These are phyloP conservation scores for Margarornis squamiger DNA, from an alignment of 2,797 vertebrate species.

Conservation along the genomic window DNA sequence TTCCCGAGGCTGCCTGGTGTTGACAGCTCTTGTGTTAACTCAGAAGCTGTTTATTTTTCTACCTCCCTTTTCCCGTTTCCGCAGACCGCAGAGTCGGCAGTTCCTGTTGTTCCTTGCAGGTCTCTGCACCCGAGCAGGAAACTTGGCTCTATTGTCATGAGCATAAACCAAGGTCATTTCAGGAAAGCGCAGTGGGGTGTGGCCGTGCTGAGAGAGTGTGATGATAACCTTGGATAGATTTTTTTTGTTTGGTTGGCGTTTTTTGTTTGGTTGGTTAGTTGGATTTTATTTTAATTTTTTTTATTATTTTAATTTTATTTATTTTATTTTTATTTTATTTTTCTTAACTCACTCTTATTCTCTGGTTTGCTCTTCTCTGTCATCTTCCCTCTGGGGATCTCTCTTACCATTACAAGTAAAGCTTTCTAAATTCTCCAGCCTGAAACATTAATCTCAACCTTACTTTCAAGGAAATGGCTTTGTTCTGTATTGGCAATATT, in stretches of 20 bases:
- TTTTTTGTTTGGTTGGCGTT: not conserved
- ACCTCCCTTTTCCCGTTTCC: not conserved
- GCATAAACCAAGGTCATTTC: conserved; percentile 15
- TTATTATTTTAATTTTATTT: not conserved
- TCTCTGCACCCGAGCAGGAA: not conserved
- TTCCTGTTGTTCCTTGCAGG: not conserved
- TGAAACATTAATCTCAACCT: not conserved
- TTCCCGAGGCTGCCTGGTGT: not conserved
- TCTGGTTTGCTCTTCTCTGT: not conserved
- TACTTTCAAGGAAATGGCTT: not conserved
- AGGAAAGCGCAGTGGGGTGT: not conserved
- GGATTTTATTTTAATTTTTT: not conserved
- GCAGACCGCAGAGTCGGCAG: not conserved
- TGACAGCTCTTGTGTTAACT: not conserved
- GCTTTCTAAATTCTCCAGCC: not conserved
- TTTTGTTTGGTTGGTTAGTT: not conserved
- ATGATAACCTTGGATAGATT: too few species aligned
- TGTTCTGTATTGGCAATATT: not conserved
- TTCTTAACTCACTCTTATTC: not conserved
- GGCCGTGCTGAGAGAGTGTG: rapidly evolving
- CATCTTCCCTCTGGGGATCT: not conserved
- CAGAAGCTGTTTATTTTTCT: not conserved
- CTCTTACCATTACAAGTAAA: not conserved
- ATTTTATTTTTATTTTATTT: not conserved
- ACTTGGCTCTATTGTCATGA: not conserved